These are phyloP conservation scores for Perdita meconis DNA, from an alignment of 2,888 invertebrate genomes.

Conservation along the genomic window DNA sequence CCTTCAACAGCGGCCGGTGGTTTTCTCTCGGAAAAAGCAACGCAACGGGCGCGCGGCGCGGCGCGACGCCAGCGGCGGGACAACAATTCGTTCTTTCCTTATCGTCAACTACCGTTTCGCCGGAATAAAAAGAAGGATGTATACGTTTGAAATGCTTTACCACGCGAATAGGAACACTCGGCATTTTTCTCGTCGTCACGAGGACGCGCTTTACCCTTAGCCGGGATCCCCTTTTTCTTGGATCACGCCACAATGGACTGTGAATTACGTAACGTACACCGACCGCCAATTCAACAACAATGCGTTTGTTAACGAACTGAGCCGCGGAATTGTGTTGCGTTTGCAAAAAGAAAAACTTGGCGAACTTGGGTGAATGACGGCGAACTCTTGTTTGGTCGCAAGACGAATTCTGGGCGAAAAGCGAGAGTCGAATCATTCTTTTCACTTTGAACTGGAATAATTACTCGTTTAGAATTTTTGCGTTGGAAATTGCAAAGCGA, in stretches of 20 bases:
- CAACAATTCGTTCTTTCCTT: constrained; percentile 18
- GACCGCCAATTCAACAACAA: not conserved
- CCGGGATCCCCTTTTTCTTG: not conserved
- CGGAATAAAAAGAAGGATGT: not conserved
- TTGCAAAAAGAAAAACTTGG: not conserved
- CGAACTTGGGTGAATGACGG: not conserved
- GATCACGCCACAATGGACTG: not conserved
- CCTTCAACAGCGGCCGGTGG: not conserved
- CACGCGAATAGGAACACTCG: constrained; percentile 4
- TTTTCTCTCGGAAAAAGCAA: not conserved
- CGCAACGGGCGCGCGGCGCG: no score
- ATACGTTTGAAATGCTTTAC: not conserved
- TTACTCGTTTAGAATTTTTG: no score
- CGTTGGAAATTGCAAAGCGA: no score
- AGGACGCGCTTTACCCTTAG: not conserved
- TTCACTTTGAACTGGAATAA: no score
- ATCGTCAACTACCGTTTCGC: not conserved
- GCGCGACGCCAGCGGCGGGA: not conserved
- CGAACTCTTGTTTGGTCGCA: not conserved
- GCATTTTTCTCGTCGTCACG: not conserved
- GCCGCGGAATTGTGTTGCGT: not conserved
- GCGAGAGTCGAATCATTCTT: no score
- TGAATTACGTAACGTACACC: not conserved
- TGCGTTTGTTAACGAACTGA: not conserved
- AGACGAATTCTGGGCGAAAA: not conserved